A percentile compares a stretch with the other conserved stretches of the same genome.
Conservation (phyloP, 2,888 invertebrate genomes). For the Drosophila buzzatii region DNA sequence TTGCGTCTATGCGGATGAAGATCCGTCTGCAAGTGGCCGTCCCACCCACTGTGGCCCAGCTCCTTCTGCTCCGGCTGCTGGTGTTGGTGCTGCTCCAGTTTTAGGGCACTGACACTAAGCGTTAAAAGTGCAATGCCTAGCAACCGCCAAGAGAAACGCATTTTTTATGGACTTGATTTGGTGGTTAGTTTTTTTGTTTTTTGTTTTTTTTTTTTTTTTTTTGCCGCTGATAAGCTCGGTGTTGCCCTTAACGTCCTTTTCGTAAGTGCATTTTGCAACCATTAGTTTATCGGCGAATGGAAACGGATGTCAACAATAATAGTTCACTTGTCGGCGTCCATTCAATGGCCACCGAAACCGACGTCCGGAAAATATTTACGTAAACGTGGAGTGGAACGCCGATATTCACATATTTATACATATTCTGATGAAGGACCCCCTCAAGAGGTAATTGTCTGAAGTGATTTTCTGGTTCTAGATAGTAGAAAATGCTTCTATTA, state of each 20-base stretch:
- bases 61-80: constrained; percentile 33
- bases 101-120: constrained; percentile 42
- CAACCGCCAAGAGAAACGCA: constrained; percentile 39
- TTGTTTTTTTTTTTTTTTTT: constrained; percentile 10
- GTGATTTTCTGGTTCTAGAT: constrained; percentile 18
- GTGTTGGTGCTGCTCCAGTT: constrained; percentile 41
- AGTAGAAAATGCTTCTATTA: constrained; percentile 44
- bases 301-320: constrained; percentile 26
- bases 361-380: neutral
- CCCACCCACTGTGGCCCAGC: constrained; percentile 36
- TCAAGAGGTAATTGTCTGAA: constrained; percentile 13
- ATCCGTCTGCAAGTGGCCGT: constrained; percentile 24
- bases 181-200: too few species aligned
- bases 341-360: constrained; percentile 10
- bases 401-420: constrained; percentile 3
- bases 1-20: constrained; percentile 20
- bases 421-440: neutral
- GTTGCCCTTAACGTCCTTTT: constrained; percentile 19
- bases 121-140: constrained; percentile 29
- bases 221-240: constrained; percentile 32
- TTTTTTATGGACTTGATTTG: constrained; percentile 32
- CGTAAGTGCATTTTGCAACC: constrained; percentile 46
- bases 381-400: constrained; percentile 3
- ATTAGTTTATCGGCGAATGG: constrained; percentile 38
- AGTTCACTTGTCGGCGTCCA: constrained; percentile 1